Evolutionary conservation across 2,888 invertebrate genomes (phyloP), one percentile per base, ranked within the genome.

Genomic region (Oxycera nigricornis): DNA sequence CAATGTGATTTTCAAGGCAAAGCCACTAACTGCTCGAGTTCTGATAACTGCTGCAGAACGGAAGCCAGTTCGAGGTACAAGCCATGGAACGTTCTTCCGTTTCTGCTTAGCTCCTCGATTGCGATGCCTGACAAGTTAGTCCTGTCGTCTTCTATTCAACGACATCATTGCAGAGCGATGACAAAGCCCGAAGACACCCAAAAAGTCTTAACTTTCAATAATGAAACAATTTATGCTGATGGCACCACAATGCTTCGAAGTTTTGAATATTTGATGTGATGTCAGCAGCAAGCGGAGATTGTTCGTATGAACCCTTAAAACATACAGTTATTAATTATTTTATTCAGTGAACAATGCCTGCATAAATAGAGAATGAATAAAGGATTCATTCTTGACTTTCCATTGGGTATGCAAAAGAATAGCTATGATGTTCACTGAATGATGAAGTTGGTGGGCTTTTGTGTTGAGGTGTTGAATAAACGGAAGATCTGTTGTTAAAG

Each of bases 161-260:
- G 55, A 55, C 22, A 55, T 20, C 11, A 17, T 24, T 22, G 22
- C 4, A 20, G 55, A 55, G 55, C 11, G 55, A 24, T 1, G 55
- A 55, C 20, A 24, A 55, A 70, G 31, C 52, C 70, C 7, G 35
- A 52, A 70, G 70, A 52, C 55, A 70, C 20, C 52, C 30, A 28
- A n/a, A 72, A 62, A 68, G 73, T 73, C 73, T 57, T 73, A 75
- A 73, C 75, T 75, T 75, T 75, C 75, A 73, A 75, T 75, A 75
- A 75, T 68, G 75, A 75, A 75, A 75, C 75, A 75, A 75, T 75
- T 75, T 75, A 75, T 75, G 73, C 75, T 68, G 46, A 41, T 72
- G 72, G 59, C 59, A 46, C 73, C 50, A 50, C 52, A 26, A 22
- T 52, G 35, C 17, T 30, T 22, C 22, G 62, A 39, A 62, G 39